Conservation (phyloP, 2,797 vertebrate species). For the Gila robusta region DNA sequence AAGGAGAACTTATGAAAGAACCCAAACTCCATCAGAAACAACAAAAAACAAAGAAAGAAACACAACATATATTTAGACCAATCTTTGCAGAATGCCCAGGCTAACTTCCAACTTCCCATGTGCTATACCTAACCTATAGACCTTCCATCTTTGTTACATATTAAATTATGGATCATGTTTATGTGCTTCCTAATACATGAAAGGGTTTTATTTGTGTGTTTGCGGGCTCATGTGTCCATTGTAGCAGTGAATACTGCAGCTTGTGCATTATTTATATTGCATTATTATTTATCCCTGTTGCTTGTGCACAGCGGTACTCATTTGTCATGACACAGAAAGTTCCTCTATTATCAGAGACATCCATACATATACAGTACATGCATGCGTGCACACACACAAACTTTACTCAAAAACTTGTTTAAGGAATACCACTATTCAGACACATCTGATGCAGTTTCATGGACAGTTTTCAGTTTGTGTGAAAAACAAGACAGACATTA, state of each 20-base stretch:
- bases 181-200: background rate
- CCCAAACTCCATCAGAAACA: background rate
- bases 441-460: background rate
- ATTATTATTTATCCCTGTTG: constrained; percentile 39
- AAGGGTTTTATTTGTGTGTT: constrained; percentile 32
- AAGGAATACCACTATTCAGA: background rate
- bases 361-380: background rate
- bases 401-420: background rate
- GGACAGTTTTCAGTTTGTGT: background rate
- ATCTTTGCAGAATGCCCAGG: background rate
- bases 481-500: background rate
- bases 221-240: constrained; percentile 12
- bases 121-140: background rate
- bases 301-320: constrained; percentile 19
- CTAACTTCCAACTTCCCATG: background rate
- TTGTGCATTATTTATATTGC: constrained; percentile 24
- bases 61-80: background rate
- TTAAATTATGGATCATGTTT: constrained; percentile 37
- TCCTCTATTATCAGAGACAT: constrained; percentile 4
- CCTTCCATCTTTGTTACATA: background rate
- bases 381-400: background rate
- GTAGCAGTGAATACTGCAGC: constrained; percentile 21
- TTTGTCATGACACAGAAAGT: constrained; percentile 26
- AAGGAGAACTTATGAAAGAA: background rate
- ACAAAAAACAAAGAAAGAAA: background rate